phyloP scores from a whole-genome alignment of 2,888 invertebrate genomes.

The Mayetiola destructor region DNA sequence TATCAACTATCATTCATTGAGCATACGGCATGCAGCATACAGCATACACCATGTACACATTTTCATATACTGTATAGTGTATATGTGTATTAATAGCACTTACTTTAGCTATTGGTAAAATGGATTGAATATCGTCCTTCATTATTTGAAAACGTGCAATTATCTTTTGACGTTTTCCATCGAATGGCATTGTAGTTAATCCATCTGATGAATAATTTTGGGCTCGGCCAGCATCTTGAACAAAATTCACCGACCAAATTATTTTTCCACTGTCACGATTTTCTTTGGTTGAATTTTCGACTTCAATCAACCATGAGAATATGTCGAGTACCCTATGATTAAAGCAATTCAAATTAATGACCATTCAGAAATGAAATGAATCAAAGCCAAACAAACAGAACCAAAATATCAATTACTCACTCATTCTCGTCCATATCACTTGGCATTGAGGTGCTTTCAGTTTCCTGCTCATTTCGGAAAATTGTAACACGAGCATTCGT shows the following conservation, averaged over 20 bases:
- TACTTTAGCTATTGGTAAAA: slow-evolving; percentile 89
- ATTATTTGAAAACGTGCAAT: slow-evolving; percentile 76
- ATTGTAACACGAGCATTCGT: slow-evolving; percentile 82
- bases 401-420: slow-evolving; percentile 17
- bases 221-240: slow-evolving; percentile 42
- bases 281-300: slow-evolving; percentile 61
- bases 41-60: neutral
- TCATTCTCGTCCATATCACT: slow-evolving; percentile 19
- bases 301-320: slow-evolving; percentile 83
- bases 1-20: too few species aligned
- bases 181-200: slow-evolving; percentile 24
- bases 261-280: slow-evolving; percentile 70
- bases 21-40: too few species aligned
- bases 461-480: slow-evolving; percentile 44
- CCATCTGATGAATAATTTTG: slow-evolving; percentile 28
- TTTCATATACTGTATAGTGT: too few species aligned
- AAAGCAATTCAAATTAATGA: slow-evolving; percentile 6
- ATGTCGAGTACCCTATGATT: slow-evolving; percentile 55
- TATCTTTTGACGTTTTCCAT: slow-evolving; percentile 45
- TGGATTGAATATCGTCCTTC: slow-evolving; percentile 87
- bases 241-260: slow-evolving; percentile 72
- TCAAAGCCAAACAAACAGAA: neutral
- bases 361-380: neutral
- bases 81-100: slow-evolving; percentile 19
- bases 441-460: slow-evolving; percentile 23